A percentile compares a stretch with the other conserved stretches of the same genome.
Conservation (phyloP, 2,888 invertebrate species). For the Catocala sponsa region DNA sequence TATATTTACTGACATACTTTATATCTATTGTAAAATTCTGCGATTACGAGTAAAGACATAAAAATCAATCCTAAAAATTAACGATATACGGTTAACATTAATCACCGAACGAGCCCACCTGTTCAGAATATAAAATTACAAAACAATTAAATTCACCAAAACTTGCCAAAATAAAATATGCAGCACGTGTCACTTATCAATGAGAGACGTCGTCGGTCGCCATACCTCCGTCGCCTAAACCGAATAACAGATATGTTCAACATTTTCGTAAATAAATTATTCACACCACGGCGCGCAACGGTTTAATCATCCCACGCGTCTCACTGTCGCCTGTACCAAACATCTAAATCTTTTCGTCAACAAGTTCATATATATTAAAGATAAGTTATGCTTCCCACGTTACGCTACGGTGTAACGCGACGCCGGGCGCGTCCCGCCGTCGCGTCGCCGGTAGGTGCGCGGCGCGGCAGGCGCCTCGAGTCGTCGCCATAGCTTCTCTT, state of each 20-base stretch:
- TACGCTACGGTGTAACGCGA: slow-evolving; percentile 37
- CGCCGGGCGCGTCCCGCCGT: slow-evolving; percentile 42
- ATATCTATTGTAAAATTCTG: too few relatives aligned
- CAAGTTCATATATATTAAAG: background rate
- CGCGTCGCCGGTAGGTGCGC: slow-evolving; percentile 52
- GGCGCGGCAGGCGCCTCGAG: slow-evolving; percentile 10
- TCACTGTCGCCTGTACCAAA: slow-evolving; percentile 4
- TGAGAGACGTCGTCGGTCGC: slow-evolving; percentile 1
- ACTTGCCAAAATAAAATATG: background rate
- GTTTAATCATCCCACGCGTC: slow-evolving; percentile 8
- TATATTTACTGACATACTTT: too few relatives aligned
- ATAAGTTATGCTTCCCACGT: slow-evolving; percentile 4
- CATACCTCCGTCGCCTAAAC: background rate
- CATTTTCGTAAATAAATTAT: slow-evolving; percentile 1
- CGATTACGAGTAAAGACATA: background rate
- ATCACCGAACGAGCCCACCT: background rate
- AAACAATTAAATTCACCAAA: slow-evolving; percentile 2
- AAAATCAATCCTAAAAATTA: background rate
- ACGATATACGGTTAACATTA: background rate
- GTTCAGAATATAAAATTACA: background rate
- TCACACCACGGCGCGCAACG: slow-evolving; percentile 1
- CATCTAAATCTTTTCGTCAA: slow-evolving; percentile 2
- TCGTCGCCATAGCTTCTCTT: slow-evolving; percentile 27
- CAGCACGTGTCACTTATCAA: slow-evolving; percentile 4
- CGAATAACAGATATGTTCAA: background rate